These are phyloP conservation scores for Chymomyza caudatula DNA, from an alignment of 2,888 invertebrate genomes.

Conservation along the genomic window DNA sequence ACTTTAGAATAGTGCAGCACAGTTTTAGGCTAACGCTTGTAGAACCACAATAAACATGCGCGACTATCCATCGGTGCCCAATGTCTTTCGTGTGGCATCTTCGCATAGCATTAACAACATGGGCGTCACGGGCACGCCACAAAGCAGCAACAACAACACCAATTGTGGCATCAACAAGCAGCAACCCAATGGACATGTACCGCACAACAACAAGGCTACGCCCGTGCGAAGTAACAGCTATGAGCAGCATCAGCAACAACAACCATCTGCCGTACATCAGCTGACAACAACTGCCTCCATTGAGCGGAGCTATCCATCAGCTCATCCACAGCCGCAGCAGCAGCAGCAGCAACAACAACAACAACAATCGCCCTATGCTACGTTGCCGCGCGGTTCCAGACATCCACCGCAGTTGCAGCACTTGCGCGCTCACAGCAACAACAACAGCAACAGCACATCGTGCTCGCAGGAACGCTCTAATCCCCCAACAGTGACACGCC, in stretches of 20 bases:
- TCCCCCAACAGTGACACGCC: conserved; percentile 12
- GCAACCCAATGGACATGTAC: conserved; percentile 13
- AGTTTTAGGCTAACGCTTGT: not conserved
- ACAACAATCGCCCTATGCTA: conserved; percentile 63
- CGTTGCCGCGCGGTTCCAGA: conserved; percentile 58
- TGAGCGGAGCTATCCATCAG: conserved; percentile 56
- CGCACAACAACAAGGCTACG: conserved; percentile 25
- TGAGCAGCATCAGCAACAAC: conserved; percentile 26
- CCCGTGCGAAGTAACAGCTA: conserved; percentile 19
- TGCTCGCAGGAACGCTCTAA: conserved; percentile 7
- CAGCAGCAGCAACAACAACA: conserved; percentile 36
- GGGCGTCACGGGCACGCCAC: conserved; percentile 24
- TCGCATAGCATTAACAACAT: conserved; percentile 69
- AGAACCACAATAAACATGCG: conserved; percentile 59
- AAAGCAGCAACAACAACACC: conserved; percentile 36
- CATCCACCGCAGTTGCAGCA: conserved; percentile 16
- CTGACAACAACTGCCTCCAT: conserved; percentile 70
- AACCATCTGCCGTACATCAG: conserved; percentile 42
- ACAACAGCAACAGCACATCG: conserved; percentile 15
- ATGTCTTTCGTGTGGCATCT: conserved; percentile 76
- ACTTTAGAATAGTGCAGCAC: not conserved
- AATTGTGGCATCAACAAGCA: conserved; percentile 12
- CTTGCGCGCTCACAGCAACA: conserved; percentile 23
- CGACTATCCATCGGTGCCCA: conserved; percentile 75
- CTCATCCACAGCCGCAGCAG: conserved; percentile 33